Conservation (phyloP, 2,113 vertebrate genomes). For the Microtus oregoni region DNA sequence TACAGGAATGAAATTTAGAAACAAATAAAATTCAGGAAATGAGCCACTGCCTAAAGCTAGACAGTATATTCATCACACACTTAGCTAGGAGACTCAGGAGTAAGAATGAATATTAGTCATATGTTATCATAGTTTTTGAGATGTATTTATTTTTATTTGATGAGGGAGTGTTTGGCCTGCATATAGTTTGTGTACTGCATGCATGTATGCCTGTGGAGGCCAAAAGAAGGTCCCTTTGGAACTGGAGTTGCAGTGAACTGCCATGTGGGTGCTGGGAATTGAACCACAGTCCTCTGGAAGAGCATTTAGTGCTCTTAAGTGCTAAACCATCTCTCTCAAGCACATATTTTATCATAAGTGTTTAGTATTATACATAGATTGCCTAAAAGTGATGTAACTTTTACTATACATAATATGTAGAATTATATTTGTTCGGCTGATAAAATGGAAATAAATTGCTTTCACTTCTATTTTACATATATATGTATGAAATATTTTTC, state of each 20-base stretch:
- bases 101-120: background rate
- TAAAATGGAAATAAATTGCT: background rate
- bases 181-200: too few relatives aligned
- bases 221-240: background rate
- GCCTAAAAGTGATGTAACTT: background rate
- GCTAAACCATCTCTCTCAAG: background rate
- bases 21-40: conserved; percentile 40
- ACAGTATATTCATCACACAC: background rate
- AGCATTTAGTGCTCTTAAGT: background rate
- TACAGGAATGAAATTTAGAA: background rate
- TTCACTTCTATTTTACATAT: background rate
- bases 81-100: background rate
- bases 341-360: background rate
- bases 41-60: background rate
- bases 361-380: background rate
- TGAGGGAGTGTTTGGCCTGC: too few relatives aligned
- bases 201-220: background rate
- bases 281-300: background rate
- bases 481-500: background rate
- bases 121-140: background rate
- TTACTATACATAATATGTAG: background rate
- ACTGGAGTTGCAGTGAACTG: background rate
- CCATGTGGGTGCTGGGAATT: background rate
- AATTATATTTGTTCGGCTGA: background rate
- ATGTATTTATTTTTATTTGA: background rate